Conservation (phyloP, 2,797 vertebrate genomes). For the Sciurus carolinensis region DNA sequence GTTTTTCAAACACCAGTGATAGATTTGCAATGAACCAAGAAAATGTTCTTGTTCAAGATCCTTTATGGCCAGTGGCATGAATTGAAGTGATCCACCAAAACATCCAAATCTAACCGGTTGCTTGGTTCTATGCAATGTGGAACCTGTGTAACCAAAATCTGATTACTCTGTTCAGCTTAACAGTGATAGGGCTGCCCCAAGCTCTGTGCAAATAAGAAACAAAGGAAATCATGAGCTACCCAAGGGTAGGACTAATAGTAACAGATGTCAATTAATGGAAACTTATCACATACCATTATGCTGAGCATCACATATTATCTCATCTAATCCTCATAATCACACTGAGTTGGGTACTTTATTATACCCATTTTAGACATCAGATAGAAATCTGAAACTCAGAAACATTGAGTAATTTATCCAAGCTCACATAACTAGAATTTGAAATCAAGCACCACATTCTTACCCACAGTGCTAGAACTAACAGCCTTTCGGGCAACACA, state of each 20-base stretch:
- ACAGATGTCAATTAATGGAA: background rate
- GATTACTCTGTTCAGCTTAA: background rate
- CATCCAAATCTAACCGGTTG: background rate
- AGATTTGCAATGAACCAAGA: background rate
- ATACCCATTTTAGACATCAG: conserved; percentile 7
- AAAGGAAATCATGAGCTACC: background rate
- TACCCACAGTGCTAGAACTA: background rate
- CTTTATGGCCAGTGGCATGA: background rate
- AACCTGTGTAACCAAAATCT: background rate
- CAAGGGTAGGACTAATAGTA: background rate
- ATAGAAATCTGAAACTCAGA: conserved; percentile 21
- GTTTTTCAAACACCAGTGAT: background rate
- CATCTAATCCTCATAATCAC: background rate
- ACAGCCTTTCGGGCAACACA: background rate
- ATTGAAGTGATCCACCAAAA: background rate
- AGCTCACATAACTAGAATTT: background rate
- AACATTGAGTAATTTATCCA: background rate
- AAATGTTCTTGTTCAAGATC: background rate
- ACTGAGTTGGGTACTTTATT: background rate
- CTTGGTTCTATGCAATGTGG: background rate
- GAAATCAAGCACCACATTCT: background rate
- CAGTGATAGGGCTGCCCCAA: background rate
- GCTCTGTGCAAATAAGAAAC: background rate
- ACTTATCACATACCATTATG: background rate
- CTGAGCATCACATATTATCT: background rate